Evolutionary conservation across 2,888 invertebrate species (phyloP).

Genomic region (Apodemia duryi): DNA sequence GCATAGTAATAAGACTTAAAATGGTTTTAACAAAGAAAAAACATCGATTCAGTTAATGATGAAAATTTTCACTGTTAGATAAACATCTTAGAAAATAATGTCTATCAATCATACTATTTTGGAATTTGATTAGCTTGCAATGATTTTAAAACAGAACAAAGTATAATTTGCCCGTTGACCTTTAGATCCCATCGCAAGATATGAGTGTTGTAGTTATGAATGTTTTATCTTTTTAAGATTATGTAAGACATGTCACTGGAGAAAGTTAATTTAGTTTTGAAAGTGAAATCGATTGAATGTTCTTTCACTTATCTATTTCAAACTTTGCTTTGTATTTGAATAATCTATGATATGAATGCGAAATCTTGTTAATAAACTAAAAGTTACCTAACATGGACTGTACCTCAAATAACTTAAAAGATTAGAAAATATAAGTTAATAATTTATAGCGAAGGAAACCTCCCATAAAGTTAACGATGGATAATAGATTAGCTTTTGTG

Average conservation of each 20-base stretch:
- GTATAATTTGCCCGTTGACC: conserved; percentile 43
- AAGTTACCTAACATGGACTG: background rate
- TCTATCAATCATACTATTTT: background rate
- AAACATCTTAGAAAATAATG: too few species aligned
- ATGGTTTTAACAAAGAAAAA: background rate
- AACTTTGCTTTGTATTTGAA: conserved; percentile 49
- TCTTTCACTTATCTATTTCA: conserved; percentile 75
- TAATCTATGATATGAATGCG: conserved; percentile 43
- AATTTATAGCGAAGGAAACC: background rate
- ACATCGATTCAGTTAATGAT: too few species aligned
- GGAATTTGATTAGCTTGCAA: conserved; percentile 3
- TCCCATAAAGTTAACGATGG: background rate
- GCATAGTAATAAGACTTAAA: background rate
- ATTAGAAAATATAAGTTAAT: background rate
- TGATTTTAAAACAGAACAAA: background rate
- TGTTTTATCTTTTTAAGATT: conserved; percentile 70
- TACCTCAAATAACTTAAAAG: background rate
- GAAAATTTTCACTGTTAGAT: too few species aligned
- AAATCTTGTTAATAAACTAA: conserved; percentile 17
- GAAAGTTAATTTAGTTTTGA: conserved; percentile 80
- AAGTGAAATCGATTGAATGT: conserved; percentile 79
- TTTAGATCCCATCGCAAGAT: conserved; percentile 51
- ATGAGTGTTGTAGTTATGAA: conserved; percentile 66
- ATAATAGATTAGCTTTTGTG: background rate
- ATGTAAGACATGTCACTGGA: conserved; percentile 76